These are phyloP conservation scores for Orchestes rusci DNA, from an alignment of 2,888 invertebrate genomes.

Conservation along the genomic window DNA sequence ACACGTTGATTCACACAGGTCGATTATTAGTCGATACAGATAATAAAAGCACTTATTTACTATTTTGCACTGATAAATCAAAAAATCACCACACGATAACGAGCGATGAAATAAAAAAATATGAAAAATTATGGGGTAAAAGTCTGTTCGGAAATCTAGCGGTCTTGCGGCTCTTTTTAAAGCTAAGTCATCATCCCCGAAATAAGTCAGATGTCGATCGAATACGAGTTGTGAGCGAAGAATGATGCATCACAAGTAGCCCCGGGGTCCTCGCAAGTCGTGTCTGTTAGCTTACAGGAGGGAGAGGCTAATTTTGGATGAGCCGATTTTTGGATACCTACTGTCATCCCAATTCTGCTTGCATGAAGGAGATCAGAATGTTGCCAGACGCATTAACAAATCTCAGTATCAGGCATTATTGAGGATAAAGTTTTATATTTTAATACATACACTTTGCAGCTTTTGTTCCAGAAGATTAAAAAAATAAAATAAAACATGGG, in stretches of 20 bases:
- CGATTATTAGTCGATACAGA: conserved; percentile 25
- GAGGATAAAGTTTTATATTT: too few relatives aligned
- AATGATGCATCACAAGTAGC: conserved; percentile 48
- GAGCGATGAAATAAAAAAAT: conserved; percentile 26
- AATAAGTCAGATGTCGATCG: conserved; percentile 83
- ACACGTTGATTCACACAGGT: conserved; percentile 36
- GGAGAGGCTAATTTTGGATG: conserved; percentile 20
- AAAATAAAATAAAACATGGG: too few relatives aligned
- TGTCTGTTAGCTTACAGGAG: conserved; percentile 16
- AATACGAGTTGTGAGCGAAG: conserved; percentile 87
- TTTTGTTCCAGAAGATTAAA: too few relatives aligned
- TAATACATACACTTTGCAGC: too few relatives aligned
- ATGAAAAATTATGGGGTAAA: conserved; percentile 29
- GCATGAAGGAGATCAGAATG: too few relatives aligned
- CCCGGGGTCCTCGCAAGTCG: conserved; percentile 24
- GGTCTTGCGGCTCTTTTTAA: conserved; percentile 51
- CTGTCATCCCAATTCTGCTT: too few relatives aligned
- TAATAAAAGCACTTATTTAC: too few relatives aligned
- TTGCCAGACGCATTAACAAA: too few relatives aligned
- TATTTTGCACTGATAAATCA: conserved; percentile 24
- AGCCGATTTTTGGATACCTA: too few relatives aligned
- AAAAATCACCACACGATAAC: conserved; percentile 38
- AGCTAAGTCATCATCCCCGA: conserved; percentile 70
- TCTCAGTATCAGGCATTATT: too few relatives aligned
- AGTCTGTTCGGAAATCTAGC: conserved; percentile 32